These are phyloP conservation scores for Acholoe squamosa DNA, from an alignment of 2,888 invertebrate genomes.

Conservation along the genomic window DNA sequence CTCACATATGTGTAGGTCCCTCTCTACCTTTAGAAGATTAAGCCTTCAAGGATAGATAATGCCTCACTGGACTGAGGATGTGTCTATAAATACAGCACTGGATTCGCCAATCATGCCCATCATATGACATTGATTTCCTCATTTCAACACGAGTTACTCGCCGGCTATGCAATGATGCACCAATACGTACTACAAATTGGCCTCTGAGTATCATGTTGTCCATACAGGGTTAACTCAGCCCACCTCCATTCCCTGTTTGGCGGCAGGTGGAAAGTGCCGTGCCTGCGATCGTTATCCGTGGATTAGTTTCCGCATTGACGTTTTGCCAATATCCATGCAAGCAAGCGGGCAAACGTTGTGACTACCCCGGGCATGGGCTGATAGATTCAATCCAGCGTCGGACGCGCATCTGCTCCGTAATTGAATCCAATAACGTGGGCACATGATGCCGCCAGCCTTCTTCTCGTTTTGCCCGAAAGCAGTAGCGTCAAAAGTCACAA, in stretches of 20 bases:
- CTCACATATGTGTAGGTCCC: neutral
- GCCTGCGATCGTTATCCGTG: constrained; percentile 35
- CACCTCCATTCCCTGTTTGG: no score
- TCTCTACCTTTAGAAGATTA: neutral
- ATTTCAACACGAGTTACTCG: no score
- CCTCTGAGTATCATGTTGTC: no score
- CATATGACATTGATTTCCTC: no score
- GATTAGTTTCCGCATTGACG: constrained; percentile 46
- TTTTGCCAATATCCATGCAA: constrained; percentile 48
- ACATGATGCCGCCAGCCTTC: neutral
- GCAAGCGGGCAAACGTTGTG: constrained; percentile 11
- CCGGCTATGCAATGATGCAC: no score
- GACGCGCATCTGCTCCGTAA: neutral
- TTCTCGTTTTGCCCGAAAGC: neutral
- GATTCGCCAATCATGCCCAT: no score
- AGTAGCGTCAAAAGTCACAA: neutral
- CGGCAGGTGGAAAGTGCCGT: neutral
- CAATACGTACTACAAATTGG: no score
- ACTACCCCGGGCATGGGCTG: neutral
- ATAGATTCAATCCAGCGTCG: neutral
- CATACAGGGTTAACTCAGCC: no score
- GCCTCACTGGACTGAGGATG: no score
- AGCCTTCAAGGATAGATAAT: no score
- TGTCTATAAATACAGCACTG: no score
- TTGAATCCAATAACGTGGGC: constrained; percentile 38